Conservation (phyloP, 2,797 vertebrate species). For the Liparis tanakae region DNA sequence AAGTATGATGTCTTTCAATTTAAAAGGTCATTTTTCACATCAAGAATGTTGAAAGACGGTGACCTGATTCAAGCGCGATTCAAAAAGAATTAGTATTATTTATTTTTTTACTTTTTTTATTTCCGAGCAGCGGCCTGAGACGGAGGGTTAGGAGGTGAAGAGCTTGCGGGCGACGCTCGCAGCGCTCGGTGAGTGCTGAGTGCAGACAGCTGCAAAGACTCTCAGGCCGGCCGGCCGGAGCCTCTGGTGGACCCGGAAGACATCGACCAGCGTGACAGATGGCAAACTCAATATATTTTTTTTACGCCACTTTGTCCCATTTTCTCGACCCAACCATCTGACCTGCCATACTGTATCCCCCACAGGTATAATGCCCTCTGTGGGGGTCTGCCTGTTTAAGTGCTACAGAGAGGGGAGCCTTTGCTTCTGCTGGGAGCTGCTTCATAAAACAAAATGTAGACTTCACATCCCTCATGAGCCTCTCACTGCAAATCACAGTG, state of each 20-base stretch:
- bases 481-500: background rate
- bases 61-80: too few species aligned
- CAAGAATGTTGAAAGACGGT: too few species aligned
- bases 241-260: constrained; percentile 1
- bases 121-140: too few species aligned
- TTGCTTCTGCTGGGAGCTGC: background rate
- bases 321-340: background rate
- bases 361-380: background rate
- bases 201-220: constrained; percentile 1
- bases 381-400: background rate
- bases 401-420: background rate
- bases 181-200: background rate
- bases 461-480: background rate
- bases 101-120: too few species aligned
- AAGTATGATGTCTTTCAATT: too few species aligned
- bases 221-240: background rate
- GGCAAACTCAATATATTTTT: background rate
- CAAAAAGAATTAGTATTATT: too few species aligned
- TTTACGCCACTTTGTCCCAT: background rate
- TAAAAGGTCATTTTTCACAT: too few species aligned
- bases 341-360: background rate
- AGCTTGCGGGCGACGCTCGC: background rate
- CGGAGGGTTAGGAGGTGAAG: too few species aligned
- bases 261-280: background rate
- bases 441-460: background rate